phyloP scores from a whole-genome alignment of 2,888 invertebrate species.

The Tinea trinotella region DNA sequence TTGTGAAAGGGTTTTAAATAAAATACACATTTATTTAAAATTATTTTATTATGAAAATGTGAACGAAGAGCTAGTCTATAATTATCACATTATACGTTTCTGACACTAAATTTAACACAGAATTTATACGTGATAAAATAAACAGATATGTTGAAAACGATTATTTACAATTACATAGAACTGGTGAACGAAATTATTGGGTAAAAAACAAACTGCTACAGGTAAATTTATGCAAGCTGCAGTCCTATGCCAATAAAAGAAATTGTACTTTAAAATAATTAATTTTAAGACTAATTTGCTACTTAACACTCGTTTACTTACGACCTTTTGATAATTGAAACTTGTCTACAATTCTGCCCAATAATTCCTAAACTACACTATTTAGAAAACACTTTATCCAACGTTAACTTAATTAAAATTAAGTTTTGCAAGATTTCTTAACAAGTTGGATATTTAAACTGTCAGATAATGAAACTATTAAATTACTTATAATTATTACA shows the following conservation, averaged over 20 bases:
- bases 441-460: conserved; percentile 31
- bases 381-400: conserved; percentile 26
- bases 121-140: conserved; percentile 10
- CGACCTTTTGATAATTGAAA: conserved; percentile 23
- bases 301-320: no score
- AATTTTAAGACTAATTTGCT: no score
- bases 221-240: no score
- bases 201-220: no score
- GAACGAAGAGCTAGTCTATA: background rate
- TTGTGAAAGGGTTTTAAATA: background rate
- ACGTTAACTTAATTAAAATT: conserved; percentile 34
- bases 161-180: background rate
- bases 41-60: background rate
- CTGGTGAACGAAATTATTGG: no score
- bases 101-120: background rate
- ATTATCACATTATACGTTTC: background rate
- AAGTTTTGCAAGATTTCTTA: conserved; percentile 36
- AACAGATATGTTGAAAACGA: conserved; percentile 28
- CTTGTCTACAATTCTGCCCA: no score
- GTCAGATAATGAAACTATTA: no score
- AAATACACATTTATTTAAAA: background rate
- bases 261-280: no score
- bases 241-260: no score
- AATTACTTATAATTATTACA: no score
- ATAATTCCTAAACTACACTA: no score